These are phyloP conservation scores for Silurus glanis DNA, from an alignment of 2,113 vertebrate species.

Conservation along the genomic window DNA sequence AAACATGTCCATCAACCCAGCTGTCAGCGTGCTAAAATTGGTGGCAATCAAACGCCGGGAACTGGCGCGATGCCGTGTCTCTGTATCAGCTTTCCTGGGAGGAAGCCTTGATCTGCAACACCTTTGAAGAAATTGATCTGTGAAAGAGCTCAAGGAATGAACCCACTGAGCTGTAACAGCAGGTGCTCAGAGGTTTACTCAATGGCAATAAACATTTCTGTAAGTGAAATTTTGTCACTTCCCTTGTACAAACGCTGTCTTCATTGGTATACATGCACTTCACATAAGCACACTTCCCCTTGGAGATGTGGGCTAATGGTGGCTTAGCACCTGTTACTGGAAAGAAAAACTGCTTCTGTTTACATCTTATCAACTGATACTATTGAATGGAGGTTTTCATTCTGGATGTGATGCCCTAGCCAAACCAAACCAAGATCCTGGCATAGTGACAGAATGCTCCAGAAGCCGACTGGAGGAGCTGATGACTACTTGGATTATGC, in stretches of 20 bases:
- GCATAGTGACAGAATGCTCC: conserved; percentile 39
- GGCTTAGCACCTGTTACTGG: conserved; percentile 28
- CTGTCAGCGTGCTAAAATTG: conserved; percentile 73
- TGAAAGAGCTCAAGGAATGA: conserved; percentile 31
- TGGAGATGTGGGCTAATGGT: neutral
- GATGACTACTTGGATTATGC: conserved; percentile 54
- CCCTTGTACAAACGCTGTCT: neutral
- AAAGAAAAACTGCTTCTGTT: conserved; percentile 17
- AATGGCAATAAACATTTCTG: conserved; percentile 23
- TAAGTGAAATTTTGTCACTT: conserved; percentile 32
- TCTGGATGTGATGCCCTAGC: conserved; percentile 43
- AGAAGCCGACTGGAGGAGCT: conserved; percentile 44
- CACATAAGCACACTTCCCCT: neutral
- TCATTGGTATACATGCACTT: neutral
- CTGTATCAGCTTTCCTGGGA: conserved; percentile 62
- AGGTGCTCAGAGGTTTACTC: conserved; percentile 34
- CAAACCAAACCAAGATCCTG: conserved; percentile 54
- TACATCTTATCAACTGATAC: conserved; percentile 45
- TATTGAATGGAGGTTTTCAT: conserved; percentile 54
- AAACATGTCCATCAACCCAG: conserved; percentile 72
- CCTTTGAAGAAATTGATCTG: conserved; percentile 37
- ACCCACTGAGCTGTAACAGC: conserved; percentile 33
- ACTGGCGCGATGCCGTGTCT: conserved; percentile 59
- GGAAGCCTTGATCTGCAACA: conserved; percentile 46
- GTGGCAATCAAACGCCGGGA: conserved; percentile 67